Conservation (phyloP, 2,113 vertebrate genomes). For the Ailurus styani region DNA sequence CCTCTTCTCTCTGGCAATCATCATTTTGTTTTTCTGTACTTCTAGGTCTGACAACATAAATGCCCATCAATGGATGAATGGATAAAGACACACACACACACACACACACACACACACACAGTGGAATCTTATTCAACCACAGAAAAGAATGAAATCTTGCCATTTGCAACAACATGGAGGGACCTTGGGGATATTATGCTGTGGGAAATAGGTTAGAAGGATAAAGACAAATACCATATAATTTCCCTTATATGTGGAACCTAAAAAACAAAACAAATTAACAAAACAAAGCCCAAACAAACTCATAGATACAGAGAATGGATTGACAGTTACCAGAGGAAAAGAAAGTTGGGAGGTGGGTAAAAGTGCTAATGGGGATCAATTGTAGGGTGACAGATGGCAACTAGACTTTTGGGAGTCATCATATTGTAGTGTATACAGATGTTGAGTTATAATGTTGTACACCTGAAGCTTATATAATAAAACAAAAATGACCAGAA, state of each 20-base stretch:
- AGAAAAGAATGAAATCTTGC: background rate
- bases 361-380: background rate
- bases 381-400: background rate
- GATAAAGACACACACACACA: background rate
- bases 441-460: background rate
- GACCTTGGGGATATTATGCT: background rate
- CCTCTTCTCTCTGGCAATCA: background rate
- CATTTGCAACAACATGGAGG: background rate
- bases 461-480: background rate
- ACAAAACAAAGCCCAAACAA: background rate
- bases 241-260: background rate
- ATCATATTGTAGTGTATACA: background rate
- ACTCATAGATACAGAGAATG: background rate
- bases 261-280: background rate
- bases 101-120: background rate
- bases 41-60: background rate
- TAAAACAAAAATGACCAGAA: background rate
- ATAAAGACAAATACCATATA: background rate
- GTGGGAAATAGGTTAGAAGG: background rate
- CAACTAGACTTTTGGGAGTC: background rate
- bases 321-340: background rate
- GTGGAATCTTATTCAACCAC: background rate
- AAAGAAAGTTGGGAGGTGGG: background rate
- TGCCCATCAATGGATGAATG: background rate
- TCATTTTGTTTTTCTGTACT: background rate